These are phyloP conservation scores for Polietes domitor DNA, from an alignment of 2,888 invertebrate species.

Conservation along the genomic window DNA sequence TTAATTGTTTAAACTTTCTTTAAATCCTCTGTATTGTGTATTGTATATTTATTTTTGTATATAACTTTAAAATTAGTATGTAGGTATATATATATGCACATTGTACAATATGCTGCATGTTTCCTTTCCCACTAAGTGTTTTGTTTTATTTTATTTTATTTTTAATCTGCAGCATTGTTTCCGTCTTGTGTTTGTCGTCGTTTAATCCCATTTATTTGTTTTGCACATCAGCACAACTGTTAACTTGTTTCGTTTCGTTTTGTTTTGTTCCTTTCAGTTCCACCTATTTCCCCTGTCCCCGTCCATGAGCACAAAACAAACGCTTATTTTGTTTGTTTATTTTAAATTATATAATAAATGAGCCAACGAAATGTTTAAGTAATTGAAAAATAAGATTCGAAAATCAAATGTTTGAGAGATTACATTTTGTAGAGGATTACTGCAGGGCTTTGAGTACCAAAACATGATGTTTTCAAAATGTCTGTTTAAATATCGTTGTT, in stretches of 20 bases:
- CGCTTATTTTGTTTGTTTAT: conserved; percentile 61
- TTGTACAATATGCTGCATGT: neutral
- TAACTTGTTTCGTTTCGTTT: neutral
- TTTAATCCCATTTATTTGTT: conserved; percentile 44
- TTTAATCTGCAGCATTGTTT: conserved; percentile 63
- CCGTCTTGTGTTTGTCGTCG: conserved; percentile 67
- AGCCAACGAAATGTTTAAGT: conserved; percentile 19
- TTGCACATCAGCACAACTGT: conserved; percentile 45
- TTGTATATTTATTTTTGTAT: neutral
- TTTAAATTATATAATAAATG: conserved; percentile 39
- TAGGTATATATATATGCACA: neutral
- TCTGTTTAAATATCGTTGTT: too few species aligned
- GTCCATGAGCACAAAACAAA: conserved; percentile 72
- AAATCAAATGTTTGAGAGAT: neutral
- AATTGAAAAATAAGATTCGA: neutral
- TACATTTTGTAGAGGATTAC: too few species aligned
- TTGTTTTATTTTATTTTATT: conserved; percentile 19
- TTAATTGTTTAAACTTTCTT: neutral
- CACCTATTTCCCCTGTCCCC: conserved; percentile 38
- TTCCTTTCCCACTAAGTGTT: neutral
- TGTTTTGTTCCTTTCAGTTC: conserved; percentile 53
- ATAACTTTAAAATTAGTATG: too few species aligned
- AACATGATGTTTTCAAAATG: neutral
- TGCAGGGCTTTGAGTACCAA: neutral
- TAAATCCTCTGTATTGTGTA: neutral